These are phyloP conservation scores for Ptyas mucosa DNA, from an alignment of 2,113 vertebrate genomes.

Conservation along the genomic window DNA sequence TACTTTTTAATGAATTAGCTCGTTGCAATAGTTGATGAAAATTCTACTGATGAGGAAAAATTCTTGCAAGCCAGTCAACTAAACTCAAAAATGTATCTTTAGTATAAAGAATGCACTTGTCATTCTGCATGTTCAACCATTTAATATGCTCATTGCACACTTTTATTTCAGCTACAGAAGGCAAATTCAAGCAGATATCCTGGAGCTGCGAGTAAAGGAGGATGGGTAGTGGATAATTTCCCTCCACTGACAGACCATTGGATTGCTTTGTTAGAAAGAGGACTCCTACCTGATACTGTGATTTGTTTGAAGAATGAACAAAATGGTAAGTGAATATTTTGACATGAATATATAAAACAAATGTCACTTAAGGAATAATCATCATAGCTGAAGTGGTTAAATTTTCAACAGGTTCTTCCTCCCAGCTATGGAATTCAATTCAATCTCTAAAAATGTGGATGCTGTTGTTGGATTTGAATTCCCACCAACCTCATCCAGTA, in stretches of 20 bases:
- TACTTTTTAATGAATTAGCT: background rate
- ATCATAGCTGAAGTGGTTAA: background rate
- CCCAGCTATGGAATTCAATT: background rate
- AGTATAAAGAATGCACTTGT: conserved; percentile 1
- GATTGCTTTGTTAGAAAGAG: conserved; percentile 67
- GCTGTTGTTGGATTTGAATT: background rate
- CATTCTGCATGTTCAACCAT: background rate
- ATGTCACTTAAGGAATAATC: background rate
- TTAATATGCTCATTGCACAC: conserved; percentile 24
- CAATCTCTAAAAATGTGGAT: background rate
- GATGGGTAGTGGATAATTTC: conserved; percentile 91
- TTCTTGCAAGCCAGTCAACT: background rate
- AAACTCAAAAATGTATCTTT: background rate
- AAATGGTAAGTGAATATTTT: conserved; percentile 72
- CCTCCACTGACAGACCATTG: conserved; percentile 74
- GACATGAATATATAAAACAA: conserved; percentile 17
- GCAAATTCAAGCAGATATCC: conserved; percentile 67
- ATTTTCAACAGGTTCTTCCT: background rate
- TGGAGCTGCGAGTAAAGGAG: conserved; percentile 68
- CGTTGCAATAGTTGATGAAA: background rate
- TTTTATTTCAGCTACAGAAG: conserved; percentile 63
- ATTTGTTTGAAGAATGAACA: conserved; percentile 77
- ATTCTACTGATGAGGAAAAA: background rate
- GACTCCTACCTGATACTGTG: conserved; percentile 75
- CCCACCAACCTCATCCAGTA: background rate